Base-by-base conservation (phyloP, 2,113 vertebrate species). In the Solenodon paradoxus region DNA sequence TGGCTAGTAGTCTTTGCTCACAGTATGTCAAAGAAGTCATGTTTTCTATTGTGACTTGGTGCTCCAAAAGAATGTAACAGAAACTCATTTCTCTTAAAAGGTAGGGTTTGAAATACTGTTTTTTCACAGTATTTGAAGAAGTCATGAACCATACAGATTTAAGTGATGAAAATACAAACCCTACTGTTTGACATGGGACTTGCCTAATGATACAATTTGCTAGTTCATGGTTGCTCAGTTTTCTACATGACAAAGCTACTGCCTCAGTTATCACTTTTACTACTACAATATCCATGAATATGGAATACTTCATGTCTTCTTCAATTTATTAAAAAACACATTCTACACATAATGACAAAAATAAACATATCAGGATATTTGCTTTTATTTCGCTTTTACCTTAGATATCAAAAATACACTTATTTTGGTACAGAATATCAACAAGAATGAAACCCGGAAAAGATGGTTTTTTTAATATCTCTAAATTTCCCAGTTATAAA, bases 171-270 rank as follows among this genome's bases (percentile, higher is more conserved):
- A 53, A 59, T 42, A 72, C 3, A 55, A 79, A 8, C 17, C 7
- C 0, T 5, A 30, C 20, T 13, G 15, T 4, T 55, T 47, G 0
- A 0, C 3, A 59, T 47, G 71, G 71, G 9, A 71, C 32, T 8
- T 72, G 28, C 51, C 24, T 35, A 42, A 45, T 2, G 84, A 66
- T 40, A 15, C 82, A 84, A 22, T 35, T 4, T 32, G 2, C 2
- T 85, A 51, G 42, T 42, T 57, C 30, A 22, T 57, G 35, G 78
- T 16, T n/a, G 7, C 3, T 63, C 3, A 35, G 30, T 64, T n/a
- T 22, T 1, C 47, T 55, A 28, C 8, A 32, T 49, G 16, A 66
- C 15, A 38, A 81, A 53, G 12, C 9, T 59, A 0, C 35, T 64
- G n/a, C 71, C 83, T 66, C n/a, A 79, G 15, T 6, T 30, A 19